These are phyloP conservation scores for Nephrotoma appendiculata DNA, from an alignment of 2,888 invertebrate genomes.

Conservation along the genomic window DNA sequence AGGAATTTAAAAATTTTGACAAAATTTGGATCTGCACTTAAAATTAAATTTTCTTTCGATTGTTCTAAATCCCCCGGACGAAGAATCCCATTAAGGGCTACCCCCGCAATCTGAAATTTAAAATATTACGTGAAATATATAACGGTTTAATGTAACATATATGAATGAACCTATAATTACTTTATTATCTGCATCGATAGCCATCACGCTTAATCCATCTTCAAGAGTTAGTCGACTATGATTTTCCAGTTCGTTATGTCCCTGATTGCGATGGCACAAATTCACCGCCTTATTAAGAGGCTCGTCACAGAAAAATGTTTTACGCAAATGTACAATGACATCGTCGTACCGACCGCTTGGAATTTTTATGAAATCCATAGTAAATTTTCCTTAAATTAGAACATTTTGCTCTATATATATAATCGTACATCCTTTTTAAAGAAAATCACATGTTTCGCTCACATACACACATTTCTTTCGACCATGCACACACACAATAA, in stretches of 20 bases:
- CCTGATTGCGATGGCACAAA: constrained; percentile 52
- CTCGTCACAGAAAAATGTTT: constrained; percentile 70
- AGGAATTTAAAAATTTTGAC: constrained; percentile 65
- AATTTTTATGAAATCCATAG: constrained; percentile 28
- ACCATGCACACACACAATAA: not conserved
- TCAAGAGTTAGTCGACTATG: constrained; percentile 57
- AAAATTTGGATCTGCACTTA: constrained; percentile 52
- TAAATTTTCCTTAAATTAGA: not conserved
- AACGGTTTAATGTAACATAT: not conserved
- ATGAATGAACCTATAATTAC: constrained; percentile 28
- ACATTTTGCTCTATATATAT: not conserved
- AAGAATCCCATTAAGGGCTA: constrained; percentile 62
- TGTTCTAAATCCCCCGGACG: constrained; percentile 55
- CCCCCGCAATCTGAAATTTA: constrained; percentile 51
- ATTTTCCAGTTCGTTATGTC: constrained; percentile 55
- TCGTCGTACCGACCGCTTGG: constrained; percentile 33
- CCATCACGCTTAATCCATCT: constrained; percentile 60
- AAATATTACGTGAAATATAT: not conserved
- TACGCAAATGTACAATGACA: constrained; percentile 54
- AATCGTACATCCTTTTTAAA: not conserved
- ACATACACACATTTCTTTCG: not conserved
- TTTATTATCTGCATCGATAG: constrained; percentile 43
- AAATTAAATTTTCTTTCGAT: constrained; percentile 47
- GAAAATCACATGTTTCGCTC: not conserved
- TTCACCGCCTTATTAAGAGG: constrained; percentile 67